These are phyloP conservation scores for Caenorhabditis macrosperma DNA, from an alignment of 2,888 invertebrate genomes.

Conservation along the genomic window DNA sequence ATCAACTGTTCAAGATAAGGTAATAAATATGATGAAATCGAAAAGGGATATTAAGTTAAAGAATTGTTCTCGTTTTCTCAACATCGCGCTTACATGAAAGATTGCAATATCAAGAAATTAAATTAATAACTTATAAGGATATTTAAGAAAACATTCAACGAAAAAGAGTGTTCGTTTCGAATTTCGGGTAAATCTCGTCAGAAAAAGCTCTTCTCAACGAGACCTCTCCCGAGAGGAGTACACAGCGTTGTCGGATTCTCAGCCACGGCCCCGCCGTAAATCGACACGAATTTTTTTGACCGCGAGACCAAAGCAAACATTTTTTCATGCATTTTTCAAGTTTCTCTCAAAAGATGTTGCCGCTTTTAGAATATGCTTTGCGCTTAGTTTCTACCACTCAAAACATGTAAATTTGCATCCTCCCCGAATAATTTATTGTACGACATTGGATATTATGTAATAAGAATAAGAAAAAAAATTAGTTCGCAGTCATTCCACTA, in stretches of 20 bases:
- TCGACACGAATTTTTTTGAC: constrained; percentile 23
- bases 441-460: neutral
- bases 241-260: neutral
- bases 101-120: neutral
- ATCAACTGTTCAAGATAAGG: neutral
- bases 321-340: constrained; percentile 2
- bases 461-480: constrained; percentile 9
- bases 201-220: constrained; percentile 13
- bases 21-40: neutral
- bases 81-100: too few species aligned
- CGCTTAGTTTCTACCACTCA: too few species aligned
- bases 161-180: neutral
- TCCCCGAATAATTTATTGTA: constrained; percentile 1
- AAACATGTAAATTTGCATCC: too few species aligned
- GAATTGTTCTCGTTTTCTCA: too few species aligned
- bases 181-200: constrained; percentile 14
- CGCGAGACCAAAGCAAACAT: neutral
- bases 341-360: constrained; percentile 1
- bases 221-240: constrained; percentile 33
- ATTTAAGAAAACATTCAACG: neutral
- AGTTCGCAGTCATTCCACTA: constrained; percentile 29
- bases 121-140: neutral
- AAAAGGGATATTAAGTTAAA: too few species aligned
- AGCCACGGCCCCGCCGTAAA: constrained; percentile 26
- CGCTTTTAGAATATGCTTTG: neutral